Percentiles rank a stretch among this genome's conserved stretches.
These are phyloP conservation scores for Sycophila texana DNA, from an alignment of 2,888 invertebrate species.

Conservation along the genomic window DNA sequence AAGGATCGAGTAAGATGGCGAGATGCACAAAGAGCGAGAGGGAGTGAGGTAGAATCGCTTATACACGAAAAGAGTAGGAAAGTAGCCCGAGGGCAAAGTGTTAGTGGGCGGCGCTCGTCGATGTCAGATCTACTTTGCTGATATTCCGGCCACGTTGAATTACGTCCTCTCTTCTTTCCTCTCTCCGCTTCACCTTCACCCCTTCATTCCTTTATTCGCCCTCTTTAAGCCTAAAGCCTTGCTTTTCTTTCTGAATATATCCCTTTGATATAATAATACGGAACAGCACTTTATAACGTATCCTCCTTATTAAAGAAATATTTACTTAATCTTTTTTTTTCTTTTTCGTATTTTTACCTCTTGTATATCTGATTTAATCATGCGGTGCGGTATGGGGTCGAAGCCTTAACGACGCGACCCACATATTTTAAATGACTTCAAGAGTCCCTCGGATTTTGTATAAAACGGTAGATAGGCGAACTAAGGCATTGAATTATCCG, in stretches of 20 bases:
- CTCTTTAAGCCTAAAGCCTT: slow-evolving; percentile 36
- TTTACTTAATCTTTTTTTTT: not conserved
- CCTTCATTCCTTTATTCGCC: slow-evolving; percentile 37
- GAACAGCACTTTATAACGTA: slow-evolving; percentile 10
- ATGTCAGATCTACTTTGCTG: slow-evolving; percentile 68
- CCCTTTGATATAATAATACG: slow-evolving; percentile 22
- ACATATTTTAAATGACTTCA: not conserved
- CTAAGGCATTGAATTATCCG: too few relatives aligned
- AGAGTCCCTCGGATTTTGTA: too few relatives aligned
- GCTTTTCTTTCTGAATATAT: slow-evolving; percentile 41
- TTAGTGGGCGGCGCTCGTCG: slow-evolving; percentile 66
- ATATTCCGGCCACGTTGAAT: slow-evolving; percentile 66
- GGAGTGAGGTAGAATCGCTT: not conserved
- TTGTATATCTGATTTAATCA: too few relatives aligned
- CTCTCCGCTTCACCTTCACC: slow-evolving; percentile 5
- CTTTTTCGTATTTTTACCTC: too few relatives aligned
- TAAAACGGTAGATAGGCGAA: too few relatives aligned
- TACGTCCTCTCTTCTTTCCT: slow-evolving; percentile 59
- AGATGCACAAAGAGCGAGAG: slow-evolving; percentile 15
- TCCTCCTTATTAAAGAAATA: not conserved
- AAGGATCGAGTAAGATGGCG: not conserved
- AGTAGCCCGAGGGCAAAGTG: slow-evolving; percentile 52
- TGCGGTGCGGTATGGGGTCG: too few relatives aligned
- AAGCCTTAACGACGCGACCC: too few relatives aligned
- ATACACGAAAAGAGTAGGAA: slow-evolving; percentile 38